Base-by-base conservation (phyloP, 1,140 invertebrate genomes). In the Plectrocnemia conspersa region DNA sequence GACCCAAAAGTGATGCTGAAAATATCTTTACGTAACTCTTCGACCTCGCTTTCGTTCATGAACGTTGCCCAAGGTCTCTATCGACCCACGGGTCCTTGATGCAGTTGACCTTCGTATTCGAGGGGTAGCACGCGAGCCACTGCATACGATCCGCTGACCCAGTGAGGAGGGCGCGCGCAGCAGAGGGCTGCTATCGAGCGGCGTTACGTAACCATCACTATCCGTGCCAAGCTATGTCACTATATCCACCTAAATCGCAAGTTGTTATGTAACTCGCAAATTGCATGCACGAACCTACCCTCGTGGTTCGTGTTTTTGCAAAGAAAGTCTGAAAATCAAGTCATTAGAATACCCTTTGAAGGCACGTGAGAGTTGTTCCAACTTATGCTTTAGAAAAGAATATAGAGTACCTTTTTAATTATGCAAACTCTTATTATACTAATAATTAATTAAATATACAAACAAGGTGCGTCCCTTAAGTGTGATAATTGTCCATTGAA, bases 141-240 rank as follows among this genome's bases (percentile, higher is more conserved):
- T n/a, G 27, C 27, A 7, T 7, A 7, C 27, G n/a, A n/a, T n/a
- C n/a, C 7, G 27, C n/a, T 29, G 27, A 7, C 27, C 27, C 27
- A 7, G 35, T n/a, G n/a, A n/a, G n/a, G n/a, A 38, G 35, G 35
- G 13, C 5, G 35, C 35, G 35, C 35, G 35, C 35, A n/a, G 35
- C 35, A 38, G n/a, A n/a, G n/a, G 5, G 10, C 15, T 16, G 5
- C 35, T 38, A 38, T 38, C 13, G 35, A 38, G 35, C 35, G 35
- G 35, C 35, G 5, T 38, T 38, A 38, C 35, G 18, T 38, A 38
- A 38, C 35, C 35, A 10, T 38, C 35, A 38, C 35, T 38, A 38
- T 38, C 35, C 35, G 13, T 29, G 18, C 35, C 35, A 10, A 13
- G 35, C 27, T 7, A 29, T 29, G n/a, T 29, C 27, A 6, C 6